phyloP scores from a whole-genome alignment of 2,113 vertebrate genomes.

The Scartelaos histophorus region DNA sequence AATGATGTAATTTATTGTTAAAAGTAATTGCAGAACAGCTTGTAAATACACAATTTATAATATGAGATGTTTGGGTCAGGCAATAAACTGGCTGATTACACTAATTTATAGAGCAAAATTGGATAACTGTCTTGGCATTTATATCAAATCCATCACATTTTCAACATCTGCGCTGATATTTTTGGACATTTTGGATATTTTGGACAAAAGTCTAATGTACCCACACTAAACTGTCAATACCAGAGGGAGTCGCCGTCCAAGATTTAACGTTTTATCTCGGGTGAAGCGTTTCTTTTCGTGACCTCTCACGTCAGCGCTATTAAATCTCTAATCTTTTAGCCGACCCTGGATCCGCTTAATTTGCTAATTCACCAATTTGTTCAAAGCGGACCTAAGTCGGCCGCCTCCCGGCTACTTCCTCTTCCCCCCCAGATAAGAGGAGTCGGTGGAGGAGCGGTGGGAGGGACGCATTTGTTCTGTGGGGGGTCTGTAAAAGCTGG shows the following conservation, averaged over 20 bases:
- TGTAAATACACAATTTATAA: no score
- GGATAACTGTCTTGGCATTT: no score
- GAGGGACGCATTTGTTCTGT: constrained; percentile 7
- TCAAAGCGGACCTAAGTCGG: constrained; percentile 52
- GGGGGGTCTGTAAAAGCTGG: constrained; percentile 33
- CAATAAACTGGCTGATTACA: no score
- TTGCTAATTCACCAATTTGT: constrained; percentile 66
- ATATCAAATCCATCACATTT: no score
- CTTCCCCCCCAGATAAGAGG: constrained; percentile 69
- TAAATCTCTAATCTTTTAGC: not conserved
- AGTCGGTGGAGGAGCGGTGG: constrained; percentile 30
- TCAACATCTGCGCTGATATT: no score
- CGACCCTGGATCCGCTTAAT: constrained; percentile 67
- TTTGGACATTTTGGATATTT: no score
- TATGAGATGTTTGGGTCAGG: no score
- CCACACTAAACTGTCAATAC: no score
- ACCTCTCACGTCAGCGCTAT: not conserved
- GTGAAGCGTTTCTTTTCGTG: not conserved
- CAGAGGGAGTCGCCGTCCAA: constrained; percentile 38
- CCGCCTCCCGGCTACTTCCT: constrained; percentile 65
- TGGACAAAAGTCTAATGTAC: no score
- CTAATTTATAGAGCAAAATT: no score
- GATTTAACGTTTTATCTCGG: not conserved
- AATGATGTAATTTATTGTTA: no score
- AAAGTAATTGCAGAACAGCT: no score